These are phyloP conservation scores for Thomomys bottae DNA, from an alignment of 2,113 vertebrate species.

Conservation along the genomic window DNA sequence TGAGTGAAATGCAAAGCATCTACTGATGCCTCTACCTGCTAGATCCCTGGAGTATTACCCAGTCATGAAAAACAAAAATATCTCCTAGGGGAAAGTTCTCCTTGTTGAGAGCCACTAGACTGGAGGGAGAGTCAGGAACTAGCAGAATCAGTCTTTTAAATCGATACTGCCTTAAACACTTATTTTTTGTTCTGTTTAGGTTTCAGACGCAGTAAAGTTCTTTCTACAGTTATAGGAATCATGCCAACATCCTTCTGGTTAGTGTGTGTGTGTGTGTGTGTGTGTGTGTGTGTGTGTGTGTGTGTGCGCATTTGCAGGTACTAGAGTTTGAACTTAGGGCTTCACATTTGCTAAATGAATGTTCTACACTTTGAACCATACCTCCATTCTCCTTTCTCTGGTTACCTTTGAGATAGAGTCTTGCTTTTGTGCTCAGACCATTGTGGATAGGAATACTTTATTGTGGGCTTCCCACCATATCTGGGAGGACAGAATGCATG, in stretches of 20 bases:
- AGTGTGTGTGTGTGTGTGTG: no score
- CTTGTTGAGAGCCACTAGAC: neutral
- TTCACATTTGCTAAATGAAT: no score
- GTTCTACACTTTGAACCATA: no score
- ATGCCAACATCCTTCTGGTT: neutral
- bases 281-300: neutral
- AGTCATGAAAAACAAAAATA: neutral
- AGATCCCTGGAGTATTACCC: neutral
- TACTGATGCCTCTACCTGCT: neutral
- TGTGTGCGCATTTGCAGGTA: neutral
- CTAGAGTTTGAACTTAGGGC: neutral
- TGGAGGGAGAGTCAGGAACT: neutral
- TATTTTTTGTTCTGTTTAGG: neutral
- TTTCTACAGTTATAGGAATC: neutral
- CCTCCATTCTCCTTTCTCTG: no score
- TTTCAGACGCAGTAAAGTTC: neutral
- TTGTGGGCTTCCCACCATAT: no score
- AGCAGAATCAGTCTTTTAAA: neutral
- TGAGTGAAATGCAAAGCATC: neutral
- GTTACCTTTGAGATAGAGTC: no score
- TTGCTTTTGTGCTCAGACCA: no score
- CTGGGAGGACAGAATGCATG: no score
- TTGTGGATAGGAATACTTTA: no score
- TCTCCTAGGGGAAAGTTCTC: neutral
- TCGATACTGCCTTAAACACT: neutral